These are phyloP conservation scores for Heteronetta atricapilla DNA, from an alignment of 2,113 vertebrate species.

Conservation along the genomic window DNA sequence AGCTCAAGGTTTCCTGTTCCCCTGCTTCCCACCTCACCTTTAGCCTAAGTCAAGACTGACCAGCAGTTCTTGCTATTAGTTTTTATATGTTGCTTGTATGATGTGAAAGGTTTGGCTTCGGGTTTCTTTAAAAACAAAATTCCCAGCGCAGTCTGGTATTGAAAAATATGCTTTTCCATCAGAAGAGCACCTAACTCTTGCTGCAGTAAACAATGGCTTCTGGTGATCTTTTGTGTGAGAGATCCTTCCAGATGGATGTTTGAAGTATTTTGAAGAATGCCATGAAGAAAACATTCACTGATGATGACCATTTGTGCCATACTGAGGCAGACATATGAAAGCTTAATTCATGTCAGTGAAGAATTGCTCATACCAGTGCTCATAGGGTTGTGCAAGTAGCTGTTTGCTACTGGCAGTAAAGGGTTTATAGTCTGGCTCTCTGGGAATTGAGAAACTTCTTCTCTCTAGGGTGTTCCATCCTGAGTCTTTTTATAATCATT, in stretches of 20 bases:
- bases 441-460: conserved; percentile 16
- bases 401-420: neutral
- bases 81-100: neutral
- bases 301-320: neutral
- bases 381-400: neutral
- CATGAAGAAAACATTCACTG: neutral
- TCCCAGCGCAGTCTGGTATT: neutral
- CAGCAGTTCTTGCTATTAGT: neutral
- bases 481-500: conserved; percentile 41
- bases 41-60: neutral
- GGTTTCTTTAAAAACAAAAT: neutral
- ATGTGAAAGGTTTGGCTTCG: neutral
- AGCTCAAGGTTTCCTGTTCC: neutral
- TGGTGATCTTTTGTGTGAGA: neutral
- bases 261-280: neutral
- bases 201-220: neutral
- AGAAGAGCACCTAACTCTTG: neutral
- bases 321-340: neutral
- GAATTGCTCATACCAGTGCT: neutral
- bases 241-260: neutral
- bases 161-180: neutral
- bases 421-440: conserved; percentile 1
- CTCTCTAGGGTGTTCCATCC: conserved; percentile 19
- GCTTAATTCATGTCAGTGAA: neutral
- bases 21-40: neutral